Evolutionary conservation across 2,888 invertebrate genomes (phyloP).

Genomic region (Sesamia inferens): DNA sequence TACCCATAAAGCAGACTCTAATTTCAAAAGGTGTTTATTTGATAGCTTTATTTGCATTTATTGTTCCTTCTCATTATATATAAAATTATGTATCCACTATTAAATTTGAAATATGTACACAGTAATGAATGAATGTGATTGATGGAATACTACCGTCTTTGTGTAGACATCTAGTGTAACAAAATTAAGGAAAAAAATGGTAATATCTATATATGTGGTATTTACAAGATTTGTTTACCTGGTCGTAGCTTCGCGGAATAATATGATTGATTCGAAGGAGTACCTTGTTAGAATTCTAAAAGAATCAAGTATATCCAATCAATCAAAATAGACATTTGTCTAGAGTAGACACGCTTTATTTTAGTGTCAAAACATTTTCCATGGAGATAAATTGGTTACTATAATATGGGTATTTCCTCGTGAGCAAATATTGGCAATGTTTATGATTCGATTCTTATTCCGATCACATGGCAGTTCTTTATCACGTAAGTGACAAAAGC

Average conservation of each 20-base stretch:
- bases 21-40: not conserved
- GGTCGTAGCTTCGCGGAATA: constrained; percentile 8
- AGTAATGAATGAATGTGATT: not conserved
- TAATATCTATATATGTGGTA: constrained; percentile 6
- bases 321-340: constrained; percentile 25
- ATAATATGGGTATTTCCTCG: not conserved
- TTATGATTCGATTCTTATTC: not conserved
- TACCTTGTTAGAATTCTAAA: constrained; percentile 34
- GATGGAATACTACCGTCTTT: not conserved
- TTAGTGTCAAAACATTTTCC: constrained; percentile 18
- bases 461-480: not conserved
- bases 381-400: constrained; percentile 7
- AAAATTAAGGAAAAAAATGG: not conserved
- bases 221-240: constrained; percentile 24
- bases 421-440: no score
- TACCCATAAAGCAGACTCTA: not conserved
- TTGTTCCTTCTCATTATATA: no score
- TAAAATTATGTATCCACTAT: no score
- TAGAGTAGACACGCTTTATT: constrained; percentile 19
- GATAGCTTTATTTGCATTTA: no score
- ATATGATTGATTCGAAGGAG: constrained; percentile 45
- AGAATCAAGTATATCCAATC: constrained; percentile 31
- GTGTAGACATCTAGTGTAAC: not conserved
- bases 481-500: not conserved
- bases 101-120: no score